Evolutionary conservation across 2,888 invertebrate species (phyloP).

Genomic region (Andrena bucephala): DNA sequence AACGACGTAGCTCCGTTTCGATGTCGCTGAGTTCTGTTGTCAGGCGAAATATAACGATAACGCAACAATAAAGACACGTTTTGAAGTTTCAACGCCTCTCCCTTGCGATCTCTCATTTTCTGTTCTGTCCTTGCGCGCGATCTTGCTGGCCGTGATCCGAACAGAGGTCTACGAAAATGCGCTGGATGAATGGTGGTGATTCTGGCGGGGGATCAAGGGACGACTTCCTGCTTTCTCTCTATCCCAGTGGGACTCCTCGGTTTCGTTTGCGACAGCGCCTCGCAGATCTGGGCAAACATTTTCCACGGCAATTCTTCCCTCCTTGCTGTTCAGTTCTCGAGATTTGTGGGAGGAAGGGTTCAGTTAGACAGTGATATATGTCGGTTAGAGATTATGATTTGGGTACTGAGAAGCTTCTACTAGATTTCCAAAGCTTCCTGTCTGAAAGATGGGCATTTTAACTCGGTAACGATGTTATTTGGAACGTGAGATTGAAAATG

Average conservation of each 20-base stretch:
- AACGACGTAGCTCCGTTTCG: conserved; percentile 52
- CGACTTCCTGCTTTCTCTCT: neutral
- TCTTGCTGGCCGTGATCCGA: neutral
- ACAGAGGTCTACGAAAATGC: neutral
- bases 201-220: neutral
- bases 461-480: neutral
- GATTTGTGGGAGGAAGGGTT: too few relatives aligned
- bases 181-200: neutral
- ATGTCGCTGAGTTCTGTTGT: conserved; percentile 57
- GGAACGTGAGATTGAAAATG: conserved; percentile 5
- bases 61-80: conserved; percentile 53
- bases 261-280: neutral
- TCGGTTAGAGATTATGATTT: too few relatives aligned
- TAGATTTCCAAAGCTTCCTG: too few relatives aligned
- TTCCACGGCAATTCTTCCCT: neutral
- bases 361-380: too few relatives aligned
- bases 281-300: conserved; percentile 1
- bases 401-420: too few relatives aligned
- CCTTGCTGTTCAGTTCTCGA: too few relatives aligned
- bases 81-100: conserved; percentile 39
- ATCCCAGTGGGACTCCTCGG: neutral
- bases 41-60: conserved; percentile 83
- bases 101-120: conserved; percentile 9
- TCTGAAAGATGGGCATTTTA: neutral
- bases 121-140: neutral